phyloP scores from a whole-genome alignment of 1,140 invertebrate species.

The Scaptomyza pallida region DNA sequence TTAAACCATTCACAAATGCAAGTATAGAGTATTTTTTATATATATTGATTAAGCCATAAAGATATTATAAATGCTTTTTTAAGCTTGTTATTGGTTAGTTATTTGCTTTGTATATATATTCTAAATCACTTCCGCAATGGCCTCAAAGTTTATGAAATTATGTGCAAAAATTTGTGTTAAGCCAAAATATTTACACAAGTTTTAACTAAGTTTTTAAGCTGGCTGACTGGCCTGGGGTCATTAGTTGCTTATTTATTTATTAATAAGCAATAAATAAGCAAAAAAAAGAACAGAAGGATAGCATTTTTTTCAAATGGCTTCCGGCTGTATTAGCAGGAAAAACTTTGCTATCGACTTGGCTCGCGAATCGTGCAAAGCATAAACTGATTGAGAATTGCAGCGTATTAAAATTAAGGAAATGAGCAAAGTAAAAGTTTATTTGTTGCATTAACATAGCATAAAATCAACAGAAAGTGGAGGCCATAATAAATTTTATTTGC shows the following conservation, averaged over 20 bases:
- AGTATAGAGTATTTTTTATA: no score
- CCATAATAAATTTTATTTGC: not conserved
- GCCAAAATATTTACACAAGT: not conserved
- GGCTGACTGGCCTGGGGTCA: not conserved
- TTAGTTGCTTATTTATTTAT: not conserved
- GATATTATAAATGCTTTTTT: no score
- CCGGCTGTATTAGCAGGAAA: not conserved
- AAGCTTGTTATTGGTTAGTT: no score
- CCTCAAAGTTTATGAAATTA: no score
- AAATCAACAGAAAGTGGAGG: no score
- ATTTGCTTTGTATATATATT: no score
- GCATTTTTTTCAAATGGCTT: not conserved
- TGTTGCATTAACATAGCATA: not conserved
- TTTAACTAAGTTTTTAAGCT: not conserved
- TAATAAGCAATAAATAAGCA: constrained; percentile 1
- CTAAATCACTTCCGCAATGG: no score
- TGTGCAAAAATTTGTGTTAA: not conserved
- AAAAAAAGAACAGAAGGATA: not conserved
- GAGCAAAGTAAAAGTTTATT: not conserved
- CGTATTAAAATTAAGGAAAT: not conserved
- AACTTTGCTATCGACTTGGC: not conserved
- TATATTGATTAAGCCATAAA: no score
- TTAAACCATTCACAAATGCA: no score
- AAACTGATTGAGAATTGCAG: not conserved
- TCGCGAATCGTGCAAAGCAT: not conserved